Conservation (phyloP, 1,140 invertebrate genomes). For the Nymphalis io region DNA sequence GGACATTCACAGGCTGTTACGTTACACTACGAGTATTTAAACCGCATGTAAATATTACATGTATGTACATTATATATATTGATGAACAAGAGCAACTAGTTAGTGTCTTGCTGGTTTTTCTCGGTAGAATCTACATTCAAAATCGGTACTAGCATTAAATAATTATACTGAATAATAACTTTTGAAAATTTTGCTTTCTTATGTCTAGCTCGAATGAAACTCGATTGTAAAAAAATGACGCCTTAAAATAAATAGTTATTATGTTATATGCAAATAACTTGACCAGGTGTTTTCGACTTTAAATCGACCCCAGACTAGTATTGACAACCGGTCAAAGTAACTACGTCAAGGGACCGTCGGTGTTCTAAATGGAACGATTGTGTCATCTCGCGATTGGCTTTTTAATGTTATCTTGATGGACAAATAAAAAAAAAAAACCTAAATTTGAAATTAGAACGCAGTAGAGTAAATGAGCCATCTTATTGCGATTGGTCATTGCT, state of each 20-base stretch:
- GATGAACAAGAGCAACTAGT: neutral
- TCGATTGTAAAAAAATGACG: neutral
- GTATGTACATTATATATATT: too few species aligned
- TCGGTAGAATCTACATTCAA: neutral
- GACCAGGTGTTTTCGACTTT: slow-evolving; percentile 42
- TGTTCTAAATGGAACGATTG: slow-evolving; percentile 27
- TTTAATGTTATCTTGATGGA: neutral
- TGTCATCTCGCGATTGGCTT: slow-evolving; percentile 15
- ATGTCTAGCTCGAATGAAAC: neutral
- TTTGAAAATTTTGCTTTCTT: too few species aligned
- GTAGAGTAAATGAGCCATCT: too few species aligned
- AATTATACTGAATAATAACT: too few species aligned
- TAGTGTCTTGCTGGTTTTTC: neutral
- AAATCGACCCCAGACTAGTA: slow-evolving; percentile 41
- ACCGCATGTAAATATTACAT: too few species aligned
- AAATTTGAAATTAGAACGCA: too few species aligned
- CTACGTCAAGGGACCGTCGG: slow-evolving; percentile 25
- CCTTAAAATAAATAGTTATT: neutral
- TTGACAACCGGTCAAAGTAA: slow-evolving; percentile 37
- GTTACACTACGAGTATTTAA: too few species aligned
- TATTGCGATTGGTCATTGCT: too few species aligned
- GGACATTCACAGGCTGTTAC: too few species aligned
- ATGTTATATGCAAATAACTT: slow-evolving; percentile 42
- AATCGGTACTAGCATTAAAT: too few species aligned
- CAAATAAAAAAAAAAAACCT: neutral